A percentile compares a stretch with the other conserved stretches of the same genome.
phyloP scores from a whole-genome alignment of 2,113 vertebrate genomes.

The Neoarius graeffei region DNA sequence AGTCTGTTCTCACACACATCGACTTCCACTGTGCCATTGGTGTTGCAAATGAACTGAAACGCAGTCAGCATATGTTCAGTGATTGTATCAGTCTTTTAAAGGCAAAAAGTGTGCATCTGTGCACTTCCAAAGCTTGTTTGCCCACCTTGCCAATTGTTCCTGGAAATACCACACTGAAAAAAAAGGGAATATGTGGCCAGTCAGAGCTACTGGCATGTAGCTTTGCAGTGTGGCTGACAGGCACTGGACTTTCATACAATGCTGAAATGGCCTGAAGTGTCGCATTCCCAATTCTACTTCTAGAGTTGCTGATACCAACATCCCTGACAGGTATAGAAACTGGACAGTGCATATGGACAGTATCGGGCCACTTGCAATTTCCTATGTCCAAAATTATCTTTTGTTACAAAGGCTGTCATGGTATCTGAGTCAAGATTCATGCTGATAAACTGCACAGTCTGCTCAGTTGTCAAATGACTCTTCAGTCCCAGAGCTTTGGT shows the following conservation, averaged over 20 bases:
- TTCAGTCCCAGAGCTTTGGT: not conserved
- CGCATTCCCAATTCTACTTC: too few species aligned
- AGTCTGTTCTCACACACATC: not conserved
- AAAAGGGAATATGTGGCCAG: not conserved
- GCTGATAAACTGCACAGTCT: too few species aligned
- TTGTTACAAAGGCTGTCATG: too few species aligned
- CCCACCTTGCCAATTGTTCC: not conserved
- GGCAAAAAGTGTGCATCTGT: not conserved
- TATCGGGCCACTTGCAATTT: too few species aligned
- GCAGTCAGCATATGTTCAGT: not conserved
- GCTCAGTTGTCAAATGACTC: not conserved
- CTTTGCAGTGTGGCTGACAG: too few species aligned
- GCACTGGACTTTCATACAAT: too few species aligned
- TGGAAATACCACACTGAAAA: not conserved
- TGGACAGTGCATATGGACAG: too few species aligned
- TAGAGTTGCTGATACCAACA: too few species aligned
- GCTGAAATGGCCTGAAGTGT: too few species aligned
- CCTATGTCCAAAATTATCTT: too few species aligned
- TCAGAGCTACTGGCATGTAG: not conserved
- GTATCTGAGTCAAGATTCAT: too few species aligned
- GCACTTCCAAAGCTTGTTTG: not conserved
- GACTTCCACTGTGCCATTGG: not conserved
- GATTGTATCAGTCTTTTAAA: not conserved
- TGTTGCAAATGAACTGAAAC: not conserved
- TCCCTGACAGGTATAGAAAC: too few species aligned